These are phyloP conservation scores for Lepus americanus DNA, from an alignment of 2,113 vertebrate genomes.

Conservation along the genomic window DNA sequence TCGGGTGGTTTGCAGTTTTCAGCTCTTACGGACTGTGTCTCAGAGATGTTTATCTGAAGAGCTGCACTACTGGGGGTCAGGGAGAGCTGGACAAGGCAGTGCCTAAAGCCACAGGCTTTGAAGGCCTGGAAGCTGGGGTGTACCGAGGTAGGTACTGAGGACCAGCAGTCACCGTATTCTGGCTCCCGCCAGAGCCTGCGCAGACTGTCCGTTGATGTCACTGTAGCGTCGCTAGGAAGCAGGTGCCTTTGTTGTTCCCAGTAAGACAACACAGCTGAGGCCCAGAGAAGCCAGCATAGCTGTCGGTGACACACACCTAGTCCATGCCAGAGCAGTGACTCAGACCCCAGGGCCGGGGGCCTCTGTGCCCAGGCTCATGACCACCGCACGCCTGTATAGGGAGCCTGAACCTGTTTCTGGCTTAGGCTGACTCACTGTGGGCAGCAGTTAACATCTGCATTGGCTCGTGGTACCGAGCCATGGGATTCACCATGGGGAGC, in stretches of 20 bases:
- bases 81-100: neutral
- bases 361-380: fast-evolving
- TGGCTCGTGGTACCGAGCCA: fast-evolving
- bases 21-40: neutral
- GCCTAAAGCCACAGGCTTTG: neutral
- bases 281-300: fast-evolving
- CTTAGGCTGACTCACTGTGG: neutral
- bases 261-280: neutral
- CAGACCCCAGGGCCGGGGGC: neutral
- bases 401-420: fast-evolving
- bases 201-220: neutral
- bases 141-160: too few relatives aligned
- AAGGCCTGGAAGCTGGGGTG: neutral
- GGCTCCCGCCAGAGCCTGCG: neutral
- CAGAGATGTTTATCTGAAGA: slow-evolving; percentile 16
- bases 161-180: neutral
- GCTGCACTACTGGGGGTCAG: neutral
- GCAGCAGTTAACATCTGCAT: fast-evolving
- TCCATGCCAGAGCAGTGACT: neutral
- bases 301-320: neutral
- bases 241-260: neutral
- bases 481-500: neutral
- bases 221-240: neutral
- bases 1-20: neutral
- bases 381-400: fast-evolving